Percentiles rank a stretch among this genome's conserved stretches.
Evolutionary conservation across 2,113 vertebrate genomes (phyloP).

Genomic region (Turnix velox): DNA sequence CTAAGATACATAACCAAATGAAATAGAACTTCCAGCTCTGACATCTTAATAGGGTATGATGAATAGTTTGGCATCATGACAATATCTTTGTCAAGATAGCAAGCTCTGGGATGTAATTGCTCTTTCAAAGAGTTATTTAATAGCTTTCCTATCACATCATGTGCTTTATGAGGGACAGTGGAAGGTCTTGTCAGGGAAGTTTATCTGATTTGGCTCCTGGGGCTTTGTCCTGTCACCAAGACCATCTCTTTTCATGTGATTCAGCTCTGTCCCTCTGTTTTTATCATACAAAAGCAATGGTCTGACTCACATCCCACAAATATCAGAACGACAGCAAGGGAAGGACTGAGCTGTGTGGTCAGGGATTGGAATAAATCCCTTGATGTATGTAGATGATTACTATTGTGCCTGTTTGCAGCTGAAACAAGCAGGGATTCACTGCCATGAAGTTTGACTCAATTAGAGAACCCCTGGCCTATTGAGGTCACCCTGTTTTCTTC

Average conservation of each 20-base stretch:
- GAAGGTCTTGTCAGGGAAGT: background rate
- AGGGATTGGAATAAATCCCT: background rate
- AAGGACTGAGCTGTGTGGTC: background rate
- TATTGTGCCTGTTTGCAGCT: background rate
- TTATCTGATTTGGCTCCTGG: background rate
- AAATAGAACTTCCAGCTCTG: background rate
- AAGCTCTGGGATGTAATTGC: background rate
- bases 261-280: background rate
- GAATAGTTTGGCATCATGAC: background rate
- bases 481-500: background rate
- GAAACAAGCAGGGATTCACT: background rate
- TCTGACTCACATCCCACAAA: background rate
- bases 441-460: background rate
- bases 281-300: background rate
- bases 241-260: background rate
- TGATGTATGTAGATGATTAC: background rate
- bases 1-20: slow-evolving; percentile 10
- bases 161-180: background rate
- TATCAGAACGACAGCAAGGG: background rate
- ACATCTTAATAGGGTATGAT: background rate
- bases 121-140: background rate
- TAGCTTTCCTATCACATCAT: background rate
- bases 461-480: background rate
- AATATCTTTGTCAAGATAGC: background rate
- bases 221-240: background rate